Evolutionary conservation across 2,888 invertebrate genomes (phyloP), one percentile per base, ranked within the genome.

Genomic region (Lissonota sp.): DNA sequence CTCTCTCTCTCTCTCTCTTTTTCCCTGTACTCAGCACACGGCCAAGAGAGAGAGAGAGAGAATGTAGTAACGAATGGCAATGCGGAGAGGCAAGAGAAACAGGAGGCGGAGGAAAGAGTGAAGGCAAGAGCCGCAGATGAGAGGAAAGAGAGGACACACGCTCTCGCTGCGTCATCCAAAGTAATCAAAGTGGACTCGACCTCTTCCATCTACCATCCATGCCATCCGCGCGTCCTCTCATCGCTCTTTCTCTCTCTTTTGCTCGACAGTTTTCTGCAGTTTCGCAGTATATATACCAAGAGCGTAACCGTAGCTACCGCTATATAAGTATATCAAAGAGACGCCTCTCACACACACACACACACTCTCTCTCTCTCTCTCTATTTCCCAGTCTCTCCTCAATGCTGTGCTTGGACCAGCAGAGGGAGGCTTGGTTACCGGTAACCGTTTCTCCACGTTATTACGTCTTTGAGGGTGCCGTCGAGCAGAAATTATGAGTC

Each of bases 261-360:
- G 67, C 80, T 49, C 63, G 26, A 58, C 75, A 75, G 79, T 82
- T 67, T 82, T 79, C 75, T 58, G 67, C 75, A 58, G 42, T 26
- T 26, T 26, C 69, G 26, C 51, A 51, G 51, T 60, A 74, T 51
- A 49, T 66, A 73, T 75, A 79, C 74, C 70, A 57, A 71, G 69
- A 66, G 69, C 83, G 51, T 76, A 73, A 80, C 80, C 62, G 73
- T 57, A 44, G 80, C 77, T 79, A 83, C 84, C 76, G 84, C 81
- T 87, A 86, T 89, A 89, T 90, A 90, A 90, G 87, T 90, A 88
- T 90, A 89, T 90, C 90, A 90, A 90, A 90, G 90, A 82, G 82
- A 74, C 49, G 69, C 62, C 39, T 4, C 5, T 55, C n/a, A n/a
- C n/a, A n/a, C n/a, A n/a, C n/a, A n/a, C n/a, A n/a, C n/a, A n/a